Base-by-base conservation (phyloP, 2,888 invertebrate species). In the Calameuta idolon region DNA sequence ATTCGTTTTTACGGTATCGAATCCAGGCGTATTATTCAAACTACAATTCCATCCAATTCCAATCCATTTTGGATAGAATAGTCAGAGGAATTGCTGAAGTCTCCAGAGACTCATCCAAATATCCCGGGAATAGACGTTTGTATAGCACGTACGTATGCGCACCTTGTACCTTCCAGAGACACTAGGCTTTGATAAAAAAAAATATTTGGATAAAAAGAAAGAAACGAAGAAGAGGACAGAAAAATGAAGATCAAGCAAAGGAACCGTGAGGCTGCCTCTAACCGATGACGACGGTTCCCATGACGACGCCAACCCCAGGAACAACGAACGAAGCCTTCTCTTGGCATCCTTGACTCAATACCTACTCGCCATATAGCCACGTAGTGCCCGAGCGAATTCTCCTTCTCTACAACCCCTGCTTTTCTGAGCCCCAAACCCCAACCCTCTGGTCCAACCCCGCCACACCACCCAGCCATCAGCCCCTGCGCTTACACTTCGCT, bases 281-380 rank as follows among this genome's bases (percentile, higher is more conserved):
- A 79, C 84, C 85, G 87, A 90, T 89, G 90, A 90, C 87, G 87
- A 88, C 87, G 88, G 90, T 91, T 90, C 87, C 90, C 90, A 91
- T 91, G 90, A 85, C 88, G 85, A 91, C 91, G 89, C 87, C 83
- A 87, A 88, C 89, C 86, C 89, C 86, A 74, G 79, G 76, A 77
- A 78, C 77, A 78, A 40, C 73, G 75, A 78, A 40, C 73, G 75
- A 55, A 76, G 74, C 86, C 86, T 85, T 88, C 40, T 40, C 87
- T 86, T 88, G 86, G 86, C 87, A 89, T 88, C 86, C 86, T 88
- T 85, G 85, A 85, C 89, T 85, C 85, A 80, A 81, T 83, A 85
- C 84, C 87, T 75, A 79, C 82, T 81, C 83, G 79, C 80, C 79
- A 74, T 85, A 84, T 83, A 85, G 80, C 81, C 84, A 83, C 83